phyloP scores from a whole-genome alignment of 92 coral and sea anemone species.

The Palythoa caribaeorum region DNA sequence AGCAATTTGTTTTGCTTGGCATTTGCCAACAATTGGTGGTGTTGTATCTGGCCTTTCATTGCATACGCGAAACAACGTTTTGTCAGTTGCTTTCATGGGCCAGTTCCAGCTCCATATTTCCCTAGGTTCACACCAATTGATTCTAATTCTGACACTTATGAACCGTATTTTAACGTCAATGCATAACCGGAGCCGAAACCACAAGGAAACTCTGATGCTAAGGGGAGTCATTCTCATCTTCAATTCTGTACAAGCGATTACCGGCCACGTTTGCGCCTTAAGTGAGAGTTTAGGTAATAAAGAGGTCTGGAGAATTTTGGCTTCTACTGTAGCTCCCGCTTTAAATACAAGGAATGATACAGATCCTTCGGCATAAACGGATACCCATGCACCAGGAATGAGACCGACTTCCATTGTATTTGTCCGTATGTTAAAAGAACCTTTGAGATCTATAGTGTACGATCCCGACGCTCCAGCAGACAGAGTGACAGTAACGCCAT shows the following conservation, averaged over 20 bases:
- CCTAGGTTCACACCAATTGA: conserved; percentile 88
- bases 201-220: conserved; percentile 74
- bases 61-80: conserved; percentile 66
- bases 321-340: conserved; percentile 86
- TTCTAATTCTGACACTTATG: conserved; percentile 31
- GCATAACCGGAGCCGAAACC: conserved; percentile 73
- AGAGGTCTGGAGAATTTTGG: conserved; percentile 79
- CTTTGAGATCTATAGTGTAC: conserved; percentile 64
- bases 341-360: conserved; percentile 58
- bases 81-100: conserved; percentile 69
- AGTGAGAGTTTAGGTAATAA: conserved; percentile 61
- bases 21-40: conserved; percentile 74
- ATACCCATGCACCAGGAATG: conserved; percentile 91
- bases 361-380: conserved; percentile 73
- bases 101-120: conserved; percentile 85
- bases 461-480: conserved; percentile 75
- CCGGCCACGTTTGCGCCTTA: background rate
- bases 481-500: conserved; percentile 71
- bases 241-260: conserved; percentile 74
- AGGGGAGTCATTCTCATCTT: conserved; percentile 76
- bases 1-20: conserved; percentile 79
- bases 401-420: conserved; percentile 64
- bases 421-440: conserved; percentile 50
- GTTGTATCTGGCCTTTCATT: conserved; percentile 54
- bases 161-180: conserved; percentile 59